Percentiles rank a stretch among this genome's conserved stretches.
Evolutionary conservation across 2,797 vertebrate species (phyloP).

Genomic region (Pangasius macronema): DNA sequence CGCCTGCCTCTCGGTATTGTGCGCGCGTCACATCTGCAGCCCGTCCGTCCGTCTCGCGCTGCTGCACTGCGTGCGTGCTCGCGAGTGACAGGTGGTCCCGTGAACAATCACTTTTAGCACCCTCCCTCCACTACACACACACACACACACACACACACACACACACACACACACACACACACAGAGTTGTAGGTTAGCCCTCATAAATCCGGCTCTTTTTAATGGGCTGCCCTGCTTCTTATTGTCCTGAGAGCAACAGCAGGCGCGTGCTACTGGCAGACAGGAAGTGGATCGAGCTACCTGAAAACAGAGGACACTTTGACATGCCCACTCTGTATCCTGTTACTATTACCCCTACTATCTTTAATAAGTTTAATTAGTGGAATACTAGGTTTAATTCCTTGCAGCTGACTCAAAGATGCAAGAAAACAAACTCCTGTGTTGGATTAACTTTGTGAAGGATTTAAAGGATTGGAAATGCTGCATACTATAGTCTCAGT

Average conservation of each 20-base stretch:
- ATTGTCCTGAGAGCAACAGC: slow-evolving; percentile 16
- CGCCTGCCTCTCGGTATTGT: slow-evolving; percentile 63
- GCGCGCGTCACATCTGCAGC: slow-evolving; percentile 66
- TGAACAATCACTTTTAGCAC: slow-evolving; percentile 43
- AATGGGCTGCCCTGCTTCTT: slow-evolving; percentile 10
- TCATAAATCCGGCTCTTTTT: slow-evolving; percentile 30
- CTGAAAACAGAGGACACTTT: background rate
- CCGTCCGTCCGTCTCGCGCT: slow-evolving; percentile 36
- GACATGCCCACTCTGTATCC: no score
- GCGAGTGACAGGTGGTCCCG: slow-evolving; percentile 72
- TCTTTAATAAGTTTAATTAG: background rate
- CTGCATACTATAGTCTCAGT: background rate
- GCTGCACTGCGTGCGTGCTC: slow-evolving; percentile 36
- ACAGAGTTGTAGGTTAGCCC: slow-evolving; percentile 47
- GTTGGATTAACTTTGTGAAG: background rate
- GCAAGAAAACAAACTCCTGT: background rate
- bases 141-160: background rate
- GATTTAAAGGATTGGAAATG: background rate
- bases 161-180: slow-evolving; percentile 8
- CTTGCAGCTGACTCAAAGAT: background rate
- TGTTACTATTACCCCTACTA: background rate
- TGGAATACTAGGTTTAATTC: background rate
- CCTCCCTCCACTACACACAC: background rate
- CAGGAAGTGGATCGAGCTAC: background rate
- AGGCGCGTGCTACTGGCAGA: background rate